Percentiles rank a stretch among this genome's conserved stretches.
Conservation (phyloP, 2,888 invertebrate species). For the Dynastes grantii region DNA sequence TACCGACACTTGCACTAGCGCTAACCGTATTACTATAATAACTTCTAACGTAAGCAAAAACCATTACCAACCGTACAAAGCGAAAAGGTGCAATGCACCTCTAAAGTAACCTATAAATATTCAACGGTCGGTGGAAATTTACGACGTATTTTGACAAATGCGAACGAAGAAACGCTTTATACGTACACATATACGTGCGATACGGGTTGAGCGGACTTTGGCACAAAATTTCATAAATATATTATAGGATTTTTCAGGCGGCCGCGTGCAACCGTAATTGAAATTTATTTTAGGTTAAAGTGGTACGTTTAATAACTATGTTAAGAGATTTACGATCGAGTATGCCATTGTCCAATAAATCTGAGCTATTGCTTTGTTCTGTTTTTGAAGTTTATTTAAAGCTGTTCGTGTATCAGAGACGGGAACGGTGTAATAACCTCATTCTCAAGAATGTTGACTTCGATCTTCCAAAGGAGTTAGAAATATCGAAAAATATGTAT, state of each 20-base stretch:
- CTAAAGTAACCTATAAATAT: conserved; percentile 35
- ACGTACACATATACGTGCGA: no score
- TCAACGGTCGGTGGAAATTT: conserved; percentile 22
- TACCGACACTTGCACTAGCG: not conserved
- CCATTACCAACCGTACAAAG: conserved; percentile 25
- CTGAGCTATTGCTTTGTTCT: conserved; percentile 6
- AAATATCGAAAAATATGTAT: no score
- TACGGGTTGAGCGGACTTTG: conserved; percentile 18
- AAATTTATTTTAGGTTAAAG: conserved; percentile 43
- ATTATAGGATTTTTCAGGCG: conserved; percentile 29
- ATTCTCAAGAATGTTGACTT: not conserved
- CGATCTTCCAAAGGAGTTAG: not conserved
- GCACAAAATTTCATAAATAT: conserved; percentile 45
- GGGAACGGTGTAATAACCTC: not conserved
- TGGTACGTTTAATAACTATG: conserved; percentile 35
- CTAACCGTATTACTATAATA: not conserved
- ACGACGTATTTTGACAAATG: conserved; percentile 44
- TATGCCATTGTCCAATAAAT: conserved; percentile 12
- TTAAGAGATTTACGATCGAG: conserved; percentile 37
- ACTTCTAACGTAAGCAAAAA: conserved; percentile 9
- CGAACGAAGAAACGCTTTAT: conserved; percentile 38
- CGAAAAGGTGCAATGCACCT: conserved; percentile 34
- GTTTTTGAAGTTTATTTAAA: conserved; percentile 17
- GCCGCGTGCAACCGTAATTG: conserved; percentile 12
- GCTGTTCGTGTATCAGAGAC: not conserved